Base-by-base conservation (phyloP, 2,113 vertebrate species). In the Chitala chitala region DNA sequence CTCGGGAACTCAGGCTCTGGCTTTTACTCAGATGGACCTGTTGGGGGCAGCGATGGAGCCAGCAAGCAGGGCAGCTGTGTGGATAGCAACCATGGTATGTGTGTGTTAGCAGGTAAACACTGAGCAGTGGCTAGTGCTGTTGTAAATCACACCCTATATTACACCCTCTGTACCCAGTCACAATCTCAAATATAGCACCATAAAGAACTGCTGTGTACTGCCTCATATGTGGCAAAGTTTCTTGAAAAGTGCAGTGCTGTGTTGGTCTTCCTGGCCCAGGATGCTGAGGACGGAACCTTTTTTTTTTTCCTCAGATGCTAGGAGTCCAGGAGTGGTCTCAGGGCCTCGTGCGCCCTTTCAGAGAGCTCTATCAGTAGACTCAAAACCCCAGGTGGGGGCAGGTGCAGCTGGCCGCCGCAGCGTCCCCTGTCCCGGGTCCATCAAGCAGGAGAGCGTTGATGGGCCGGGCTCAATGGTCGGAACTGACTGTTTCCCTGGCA, bases 281-380 rank as follows among this genome's bases (percentile, higher is more conserved):
- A 44, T 22, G 17, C 8, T 53, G 31, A 50, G 44, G 48, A 51
- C 13, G 6, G 36, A 17, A 13, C 22, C 66, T 3, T 20, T 29
- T 48, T 54, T 26, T 76, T 65, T 78, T 69, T 71, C 83, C 31
- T n/a, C 84, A 97, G 97, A 92, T 73, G 84, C 89, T 75, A 94
- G 93, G 81, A 92, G 89, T 80, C 90, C 36, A 72, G 83, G 84
- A 79, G 83, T 84, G 22, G 87, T 13, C 5, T 77, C 74, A 80
- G 88, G 15, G 84, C 91, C 77, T 15, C 85, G 88, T 22, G 78
- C 26, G 10, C 82, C 90, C 2, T 96, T 94, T 84, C 93, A 82
- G 80, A 93, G 96, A 82, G 88, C 95, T 20, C 76, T 93, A 81
- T 98, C 96, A 69, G 81, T 95, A 71, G 96, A 98, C 55, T 85